phyloP scores from a whole-genome alignment of 2,113 vertebrate genomes.

The Abramis brama region DNA sequence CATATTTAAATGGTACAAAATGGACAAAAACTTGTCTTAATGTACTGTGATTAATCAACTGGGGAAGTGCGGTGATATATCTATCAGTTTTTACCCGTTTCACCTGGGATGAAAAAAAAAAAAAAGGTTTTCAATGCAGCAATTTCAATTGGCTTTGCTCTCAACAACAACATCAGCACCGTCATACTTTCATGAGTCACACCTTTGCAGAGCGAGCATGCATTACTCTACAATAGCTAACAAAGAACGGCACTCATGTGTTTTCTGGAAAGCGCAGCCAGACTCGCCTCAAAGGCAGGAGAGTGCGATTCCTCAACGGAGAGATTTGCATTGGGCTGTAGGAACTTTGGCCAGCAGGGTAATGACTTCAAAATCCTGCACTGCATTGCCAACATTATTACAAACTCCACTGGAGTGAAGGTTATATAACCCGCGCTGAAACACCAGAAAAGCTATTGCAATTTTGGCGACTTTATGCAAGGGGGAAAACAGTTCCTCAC shows the following conservation, averaged over 20 bases:
- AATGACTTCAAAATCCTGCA: slow-evolving; percentile 19
- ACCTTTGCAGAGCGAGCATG: background rate
- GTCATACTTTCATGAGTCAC: background rate
- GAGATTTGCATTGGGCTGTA: slow-evolving; percentile 1
- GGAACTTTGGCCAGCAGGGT: slow-evolving; percentile 2
- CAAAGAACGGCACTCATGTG: slow-evolving; percentile 2
- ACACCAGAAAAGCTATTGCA: slow-evolving; percentile 23
- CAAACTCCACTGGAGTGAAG: background rate
- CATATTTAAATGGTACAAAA: too few species aligned
- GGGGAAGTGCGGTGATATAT: too few species aligned
- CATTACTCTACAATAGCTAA: background rate
- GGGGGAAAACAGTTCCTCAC: background rate
- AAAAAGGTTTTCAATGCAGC: too few species aligned
- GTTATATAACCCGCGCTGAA: slow-evolving; percentile 18
- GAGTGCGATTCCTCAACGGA: slow-evolving; percentile 49
- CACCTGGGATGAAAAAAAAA: too few species aligned
- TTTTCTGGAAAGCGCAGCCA: background rate
- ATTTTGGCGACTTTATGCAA: background rate
- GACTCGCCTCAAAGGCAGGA: slow-evolving; percentile 12
- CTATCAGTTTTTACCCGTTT: too few species aligned
- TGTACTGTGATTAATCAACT: too few species aligned
- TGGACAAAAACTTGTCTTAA: too few species aligned
- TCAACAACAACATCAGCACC: background rate
- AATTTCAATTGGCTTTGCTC: background rate
- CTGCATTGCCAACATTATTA: slow-evolving; percentile 22